Evolutionary conservation across 2,113 vertebrate genomes (phyloP).

Genomic region (Eulemur macaco): DNA sequence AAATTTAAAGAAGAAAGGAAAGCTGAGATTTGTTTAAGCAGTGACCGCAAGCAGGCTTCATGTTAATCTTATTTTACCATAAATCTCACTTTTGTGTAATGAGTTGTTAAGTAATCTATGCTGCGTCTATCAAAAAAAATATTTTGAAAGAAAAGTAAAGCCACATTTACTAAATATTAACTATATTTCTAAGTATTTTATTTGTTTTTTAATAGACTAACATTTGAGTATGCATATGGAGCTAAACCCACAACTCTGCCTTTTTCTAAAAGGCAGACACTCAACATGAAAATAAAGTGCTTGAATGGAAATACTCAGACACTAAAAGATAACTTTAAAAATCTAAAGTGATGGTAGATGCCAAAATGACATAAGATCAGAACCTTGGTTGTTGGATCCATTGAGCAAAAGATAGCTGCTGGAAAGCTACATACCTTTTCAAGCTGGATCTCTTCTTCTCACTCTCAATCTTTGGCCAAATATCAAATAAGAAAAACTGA

Average conservation of each 20-base stretch:
- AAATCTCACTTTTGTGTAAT: not conserved
- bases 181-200: not conserved
- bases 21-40: not conserved
- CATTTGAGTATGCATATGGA: not conserved
- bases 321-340: not conserved
- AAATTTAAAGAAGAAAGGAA: not conserved
- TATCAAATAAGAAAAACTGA: not conserved
- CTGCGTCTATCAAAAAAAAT: not conserved
- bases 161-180: not conserved
- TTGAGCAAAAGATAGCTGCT: not conserved
- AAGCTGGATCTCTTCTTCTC: not conserved
- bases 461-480: not conserved
- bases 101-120: not conserved
- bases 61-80: not conserved
- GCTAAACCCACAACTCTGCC: not conserved
- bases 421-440: not conserved
- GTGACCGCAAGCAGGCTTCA: not conserved
- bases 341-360: not conserved
- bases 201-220: not conserved
- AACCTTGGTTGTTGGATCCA: not conserved
- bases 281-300: not conserved
- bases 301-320: not conserved
- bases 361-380: not conserved
- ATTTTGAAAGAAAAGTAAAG: not conserved
- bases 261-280: not conserved